phyloP scores from a whole-genome alignment of 2,113 vertebrate genomes.

The Alethe castanea region DNA sequence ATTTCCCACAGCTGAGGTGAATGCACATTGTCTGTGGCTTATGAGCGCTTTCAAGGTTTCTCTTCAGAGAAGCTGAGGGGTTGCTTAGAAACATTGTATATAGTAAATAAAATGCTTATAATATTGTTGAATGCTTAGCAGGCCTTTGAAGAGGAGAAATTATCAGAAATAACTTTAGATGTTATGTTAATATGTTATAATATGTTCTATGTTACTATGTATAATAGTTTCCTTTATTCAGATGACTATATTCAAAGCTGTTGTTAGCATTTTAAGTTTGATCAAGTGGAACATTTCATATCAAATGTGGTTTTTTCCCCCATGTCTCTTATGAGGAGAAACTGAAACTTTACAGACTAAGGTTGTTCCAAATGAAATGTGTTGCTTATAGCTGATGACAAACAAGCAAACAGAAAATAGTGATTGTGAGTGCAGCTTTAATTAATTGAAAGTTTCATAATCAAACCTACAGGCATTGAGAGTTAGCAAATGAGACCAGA shows the following conservation, averaged over 20 bases:
- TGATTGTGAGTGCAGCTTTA: background rate
- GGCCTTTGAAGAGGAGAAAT: background rate
- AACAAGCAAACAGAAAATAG: background rate
- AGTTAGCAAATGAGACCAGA: background rate
- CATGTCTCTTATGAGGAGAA: background rate
- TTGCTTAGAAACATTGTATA: background rate
- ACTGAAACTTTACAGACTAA: background rate
- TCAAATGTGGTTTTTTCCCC: background rate
- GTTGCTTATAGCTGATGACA: background rate
- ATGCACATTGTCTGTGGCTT: too few relatives aligned
- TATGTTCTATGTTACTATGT: background rate
- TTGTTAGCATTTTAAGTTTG: background rate
- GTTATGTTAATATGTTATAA: background rate
- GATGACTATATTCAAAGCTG: background rate
- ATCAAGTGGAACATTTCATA: background rate
- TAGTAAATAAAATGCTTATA: background rate
- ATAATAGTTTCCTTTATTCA: background rate
- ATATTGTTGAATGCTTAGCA: background rate
- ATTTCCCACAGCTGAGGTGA: background rate
- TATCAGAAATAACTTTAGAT: background rate
- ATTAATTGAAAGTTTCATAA: background rate
- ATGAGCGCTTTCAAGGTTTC: background rate
- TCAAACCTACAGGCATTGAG: fast-evolving
- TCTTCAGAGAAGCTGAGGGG: background rate
- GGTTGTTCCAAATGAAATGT: background rate